Conservation (phyloP, 2,113 vertebrate species). For the Antigone vipio region DNA sequence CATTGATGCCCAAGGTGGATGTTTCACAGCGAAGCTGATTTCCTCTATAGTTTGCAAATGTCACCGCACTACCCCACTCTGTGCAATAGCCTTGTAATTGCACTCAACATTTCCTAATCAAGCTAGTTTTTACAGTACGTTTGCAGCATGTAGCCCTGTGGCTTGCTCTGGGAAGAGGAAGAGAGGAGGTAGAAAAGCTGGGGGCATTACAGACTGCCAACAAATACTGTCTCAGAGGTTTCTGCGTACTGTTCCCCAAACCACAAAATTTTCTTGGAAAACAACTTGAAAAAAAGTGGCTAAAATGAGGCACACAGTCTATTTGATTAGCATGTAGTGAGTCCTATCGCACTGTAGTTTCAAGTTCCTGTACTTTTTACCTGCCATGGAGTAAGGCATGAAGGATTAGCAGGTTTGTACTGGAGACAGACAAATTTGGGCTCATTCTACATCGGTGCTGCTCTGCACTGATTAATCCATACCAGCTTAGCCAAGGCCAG, state of each 20-base stretch:
- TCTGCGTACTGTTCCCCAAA: not conserved
- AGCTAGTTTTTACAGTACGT: not conserved
- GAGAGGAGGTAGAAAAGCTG: not conserved
- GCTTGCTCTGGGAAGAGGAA: not conserved
- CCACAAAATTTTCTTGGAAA: not conserved
- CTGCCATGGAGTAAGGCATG: not conserved
- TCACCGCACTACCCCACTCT: not conserved
- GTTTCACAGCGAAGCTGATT: not conserved
- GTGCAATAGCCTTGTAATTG: not conserved
- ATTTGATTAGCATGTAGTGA: not conserved
- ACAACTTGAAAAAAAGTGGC: not conserved
- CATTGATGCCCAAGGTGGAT: not conserved
- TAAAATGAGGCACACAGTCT: not conserved
- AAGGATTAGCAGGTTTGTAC: not conserved
- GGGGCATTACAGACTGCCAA: not conserved
- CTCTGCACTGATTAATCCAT: not conserved
- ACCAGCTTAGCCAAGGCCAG: not conserved
- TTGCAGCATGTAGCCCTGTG: not conserved
- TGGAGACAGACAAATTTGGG: not conserved
- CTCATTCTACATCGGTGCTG: fast-evolving
- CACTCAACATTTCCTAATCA: not conserved
- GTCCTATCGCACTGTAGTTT: not conserved
- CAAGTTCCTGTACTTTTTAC: not conserved
- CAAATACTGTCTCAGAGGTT: not conserved
- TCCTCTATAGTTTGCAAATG: not conserved